Conservation (phyloP, 2,888 invertebrate species). For the Tenthredo amoena region DNA sequence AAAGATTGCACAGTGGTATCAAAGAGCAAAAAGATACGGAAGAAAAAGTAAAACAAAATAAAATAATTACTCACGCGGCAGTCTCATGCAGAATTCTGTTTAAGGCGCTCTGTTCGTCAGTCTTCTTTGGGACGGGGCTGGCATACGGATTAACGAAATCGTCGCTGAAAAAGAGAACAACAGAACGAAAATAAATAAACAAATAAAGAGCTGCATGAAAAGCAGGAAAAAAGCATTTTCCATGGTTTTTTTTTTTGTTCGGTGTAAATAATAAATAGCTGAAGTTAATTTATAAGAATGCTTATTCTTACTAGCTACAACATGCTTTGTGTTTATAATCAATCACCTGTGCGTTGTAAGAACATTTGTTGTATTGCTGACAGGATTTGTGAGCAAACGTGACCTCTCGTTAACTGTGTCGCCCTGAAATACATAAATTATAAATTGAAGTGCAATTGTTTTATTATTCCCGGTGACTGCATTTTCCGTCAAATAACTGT, state of each 20-base stretch:
- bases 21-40: constrained; percentile 47
- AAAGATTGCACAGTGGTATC: background rate
- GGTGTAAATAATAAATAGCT: constrained; percentile 10
- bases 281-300: background rate
- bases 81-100: constrained; percentile 94
- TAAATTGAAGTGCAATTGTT: background rate
- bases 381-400: constrained; percentile 88
- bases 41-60: constrained; percentile 29
- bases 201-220: background rate
- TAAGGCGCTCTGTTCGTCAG: constrained; percentile 94
- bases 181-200: constrained; percentile 38
- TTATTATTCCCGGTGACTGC: background rate
- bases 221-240: constrained; percentile 4
- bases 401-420: constrained; percentile 88
- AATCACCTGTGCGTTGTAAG: constrained; percentile 83
- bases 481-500: background rate
- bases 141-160: constrained; percentile 83
- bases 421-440: constrained; percentile 74
- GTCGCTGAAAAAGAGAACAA: constrained; percentile 80
- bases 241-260: background rate
- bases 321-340: constrained; percentile 7
- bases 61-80: constrained; percentile 85
- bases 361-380: constrained; percentile 86
- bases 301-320: background rate
- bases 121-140: constrained; percentile 86